Evolutionary conservation across 2,888 invertebrate genomes (phyloP).

Genomic region (Eupithecia subfuscata): DNA sequence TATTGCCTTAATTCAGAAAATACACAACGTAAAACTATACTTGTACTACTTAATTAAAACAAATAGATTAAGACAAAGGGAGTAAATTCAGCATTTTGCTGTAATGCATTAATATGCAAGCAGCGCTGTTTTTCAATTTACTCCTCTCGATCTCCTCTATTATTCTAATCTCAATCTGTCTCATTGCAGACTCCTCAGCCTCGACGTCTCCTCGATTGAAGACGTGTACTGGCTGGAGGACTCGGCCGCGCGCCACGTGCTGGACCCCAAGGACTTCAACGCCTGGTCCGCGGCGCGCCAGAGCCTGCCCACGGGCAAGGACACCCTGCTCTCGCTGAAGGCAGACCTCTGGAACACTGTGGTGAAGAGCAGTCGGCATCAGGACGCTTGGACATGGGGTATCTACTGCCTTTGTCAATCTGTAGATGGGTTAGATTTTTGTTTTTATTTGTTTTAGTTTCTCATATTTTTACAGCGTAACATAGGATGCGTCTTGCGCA

Average conservation of each 20-base stretch:
- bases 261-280: slow-evolving; percentile 90
- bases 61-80: no score
- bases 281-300: slow-evolving; percentile 92
- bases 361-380: slow-evolving; percentile 92
- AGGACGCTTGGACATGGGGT: slow-evolving; percentile 96
- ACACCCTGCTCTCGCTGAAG: slow-evolving; percentile 90
- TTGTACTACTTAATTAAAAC: no score
- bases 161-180: background rate
- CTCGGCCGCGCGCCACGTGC: slow-evolving; percentile 88
- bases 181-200: slow-evolving; percentile 86
- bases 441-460: slow-evolving; percentile 3
- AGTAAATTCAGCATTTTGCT: no score
- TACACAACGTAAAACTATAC: no score
- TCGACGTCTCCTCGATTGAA: slow-evolving; percentile 93
- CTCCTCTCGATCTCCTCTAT: no score
- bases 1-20: no score
- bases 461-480: no score
- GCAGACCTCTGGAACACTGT: slow-evolving; percentile 93
- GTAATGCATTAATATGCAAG: no score
- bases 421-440: slow-evolving; percentile 10
- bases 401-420: slow-evolving; percentile 34
- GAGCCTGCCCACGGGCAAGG: slow-evolving; percentile 92
- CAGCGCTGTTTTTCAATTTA: no score
- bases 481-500: no score
- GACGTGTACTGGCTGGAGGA: slow-evolving; percentile 96